These are phyloP conservation scores for Desoria tigrina DNA, from an alignment of 2,888 invertebrate species.

Conservation along the genomic window DNA sequence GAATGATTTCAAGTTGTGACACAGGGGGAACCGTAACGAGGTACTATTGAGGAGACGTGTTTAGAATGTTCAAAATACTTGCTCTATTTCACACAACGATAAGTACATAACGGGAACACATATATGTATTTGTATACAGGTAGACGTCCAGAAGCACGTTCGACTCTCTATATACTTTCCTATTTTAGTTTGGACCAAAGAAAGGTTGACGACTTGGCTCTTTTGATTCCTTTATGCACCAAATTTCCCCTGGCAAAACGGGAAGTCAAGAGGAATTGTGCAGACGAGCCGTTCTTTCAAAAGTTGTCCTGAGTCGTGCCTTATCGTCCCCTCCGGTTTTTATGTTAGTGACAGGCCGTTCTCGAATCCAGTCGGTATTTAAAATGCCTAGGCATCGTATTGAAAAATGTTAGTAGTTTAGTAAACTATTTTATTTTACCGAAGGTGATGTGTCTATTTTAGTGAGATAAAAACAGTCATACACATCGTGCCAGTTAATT, in stretches of 20 bases:
- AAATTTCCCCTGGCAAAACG: conserved; percentile 19
- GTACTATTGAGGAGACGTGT: conserved; percentile 51
- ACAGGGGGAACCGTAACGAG: conserved; percentile 35
- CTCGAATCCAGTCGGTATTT: too few species aligned
- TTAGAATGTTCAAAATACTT: conserved; percentile 34
- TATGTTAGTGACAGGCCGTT: not conserved
- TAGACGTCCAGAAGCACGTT: not conserved
- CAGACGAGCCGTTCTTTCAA: conserved; percentile 6
- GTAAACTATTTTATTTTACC: too few species aligned
- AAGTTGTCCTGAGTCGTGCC: conserved; percentile 15
- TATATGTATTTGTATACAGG: not conserved
- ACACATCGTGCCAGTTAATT: too few species aligned
- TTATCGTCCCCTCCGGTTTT: conserved; percentile 12
- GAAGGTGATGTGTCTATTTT: too few species aligned
- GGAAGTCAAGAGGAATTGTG: conserved; percentile 14
- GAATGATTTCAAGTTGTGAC: conserved; percentile 5
- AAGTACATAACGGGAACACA: not conserved
- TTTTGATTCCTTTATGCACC: conserved; percentile 12
- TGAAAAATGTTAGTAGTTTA: too few species aligned
- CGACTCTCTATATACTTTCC: not conserved
- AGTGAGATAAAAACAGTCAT: too few species aligned
- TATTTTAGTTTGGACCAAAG: too few species aligned
- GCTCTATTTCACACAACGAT: not conserved
- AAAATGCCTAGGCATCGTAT: too few species aligned
- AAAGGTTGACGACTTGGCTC: conserved; percentile 2